These are phyloP conservation scores for Auanema freiburgensis DNA, from an alignment of 2,888 invertebrate genomes.

Conservation along the genomic window DNA sequence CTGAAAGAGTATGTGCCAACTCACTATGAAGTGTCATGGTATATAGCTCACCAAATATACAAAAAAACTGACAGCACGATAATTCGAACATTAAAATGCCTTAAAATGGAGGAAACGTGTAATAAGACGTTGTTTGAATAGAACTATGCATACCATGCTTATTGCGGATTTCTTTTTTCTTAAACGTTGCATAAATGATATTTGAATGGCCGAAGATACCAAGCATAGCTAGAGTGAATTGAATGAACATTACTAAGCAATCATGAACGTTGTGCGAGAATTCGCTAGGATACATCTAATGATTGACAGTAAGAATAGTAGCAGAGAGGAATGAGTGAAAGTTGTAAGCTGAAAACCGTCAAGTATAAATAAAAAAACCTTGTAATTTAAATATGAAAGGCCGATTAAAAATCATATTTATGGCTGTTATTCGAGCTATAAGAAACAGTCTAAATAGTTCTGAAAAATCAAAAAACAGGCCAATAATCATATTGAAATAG, in stretches of 20 bases:
- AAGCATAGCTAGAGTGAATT: slow-evolving; percentile 8
- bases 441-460: no score
- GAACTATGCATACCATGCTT: slow-evolving; percentile 17
- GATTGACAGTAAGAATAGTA: no score
- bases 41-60: slow-evolving; percentile 13
- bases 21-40: slow-evolving; percentile 11
- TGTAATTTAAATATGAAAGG: no score
- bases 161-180: slow-evolving; percentile 13
- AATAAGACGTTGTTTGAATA: slow-evolving; percentile 4
- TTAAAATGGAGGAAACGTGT: slow-evolving; percentile 4
- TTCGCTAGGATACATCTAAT: no score
- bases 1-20: not conserved
- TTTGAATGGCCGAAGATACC: slow-evolving; percentile 18
- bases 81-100: slow-evolving; percentile 14
- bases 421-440: no score
- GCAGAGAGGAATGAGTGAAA: no score
- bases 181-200: slow-evolving; percentile 14
- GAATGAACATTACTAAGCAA: not conserved
- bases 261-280: no score
- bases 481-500: no score
- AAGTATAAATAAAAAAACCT: no score
- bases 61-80: slow-evolving; percentile 11
- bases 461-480: no score
- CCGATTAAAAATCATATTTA: no score
- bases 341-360: no score